Evolutionary conservation across 2,797 vertebrate species (phyloP), one percentile per base, ranked within the genome.

Genomic region (Clangula hyemalis): DNA sequence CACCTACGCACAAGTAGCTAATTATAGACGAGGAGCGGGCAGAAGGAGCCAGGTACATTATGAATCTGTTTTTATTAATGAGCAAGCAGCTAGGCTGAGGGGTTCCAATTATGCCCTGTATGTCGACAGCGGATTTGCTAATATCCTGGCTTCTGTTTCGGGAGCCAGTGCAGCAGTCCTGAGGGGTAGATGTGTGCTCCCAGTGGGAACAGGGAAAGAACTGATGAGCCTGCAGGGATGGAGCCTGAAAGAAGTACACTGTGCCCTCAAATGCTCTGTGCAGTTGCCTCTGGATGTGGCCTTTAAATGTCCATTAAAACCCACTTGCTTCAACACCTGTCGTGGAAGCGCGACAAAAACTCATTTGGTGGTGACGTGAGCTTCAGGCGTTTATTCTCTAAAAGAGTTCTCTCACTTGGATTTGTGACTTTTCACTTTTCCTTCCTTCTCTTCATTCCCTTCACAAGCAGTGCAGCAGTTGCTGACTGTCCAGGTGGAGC

Each of bases 51-150:
- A 75, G 38, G 73, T 80, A 41, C 3, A 2, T 79, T 75, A 69
- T 70, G 87, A 91, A 87, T 82, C 61, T 94, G 73, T 30, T 93
- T 53, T 91, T 91, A 92, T 93, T 94, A 95, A 92, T 60, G 76
- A 94, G 79, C 0, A 0, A 77, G 85, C 75, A 87, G 83, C 51
- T 22, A 47, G 75, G 74, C 85, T 73, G 60, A 81, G 72, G 51
- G 56, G 66, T 92, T 92, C 94, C 74, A 91, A 20, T 96, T 93
- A 78, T 38, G 54, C 49, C 62, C 70, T 51, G 8, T 30, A 1
- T 80, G 79, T 83, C 10, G 3, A 49, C 57, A 93, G 34, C 5
- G 4, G 51, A 45, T 73, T 82, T 57, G 56, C 64, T 69, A 71
- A 87, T 51, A 58, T n/a, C 24, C 66, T 75, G 76, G 57, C 60